phyloP scores from a whole-genome alignment of 2,797 vertebrate genomes.

The Cyclura pinguis region DNA sequence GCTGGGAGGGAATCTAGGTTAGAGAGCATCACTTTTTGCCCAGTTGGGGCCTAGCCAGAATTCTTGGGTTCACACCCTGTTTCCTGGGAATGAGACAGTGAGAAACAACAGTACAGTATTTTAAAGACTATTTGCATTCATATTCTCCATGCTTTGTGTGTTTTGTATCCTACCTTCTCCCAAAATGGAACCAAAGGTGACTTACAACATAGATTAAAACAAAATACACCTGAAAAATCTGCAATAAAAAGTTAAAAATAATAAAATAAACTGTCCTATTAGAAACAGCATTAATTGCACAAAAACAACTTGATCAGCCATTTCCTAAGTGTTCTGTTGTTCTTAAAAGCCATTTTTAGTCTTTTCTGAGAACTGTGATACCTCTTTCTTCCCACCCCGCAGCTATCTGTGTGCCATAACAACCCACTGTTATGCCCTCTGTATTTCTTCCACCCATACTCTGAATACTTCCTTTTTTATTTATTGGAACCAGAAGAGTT shows the following conservation, averaged over 20 bases:
- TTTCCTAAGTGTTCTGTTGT: background rate
- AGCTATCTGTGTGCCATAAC: background rate
- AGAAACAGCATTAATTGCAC: no score
- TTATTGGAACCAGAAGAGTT: background rate
- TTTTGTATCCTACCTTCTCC: background rate
- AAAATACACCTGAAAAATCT: background rate
- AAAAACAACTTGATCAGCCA: background rate
- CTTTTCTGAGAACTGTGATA: background rate
- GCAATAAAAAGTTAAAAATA: no score
- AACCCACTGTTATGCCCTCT: background rate
- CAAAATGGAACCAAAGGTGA: no score
- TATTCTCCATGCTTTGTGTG: background rate
- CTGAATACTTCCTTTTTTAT: background rate
- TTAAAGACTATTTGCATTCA: background rate
- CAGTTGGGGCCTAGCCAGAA: slow-evolving; percentile 21
- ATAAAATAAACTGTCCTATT: no score
- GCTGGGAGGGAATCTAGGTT: background rate
- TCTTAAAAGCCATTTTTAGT: background rate
- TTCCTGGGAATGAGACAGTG: background rate
- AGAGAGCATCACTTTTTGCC: slow-evolving; percentile 1
- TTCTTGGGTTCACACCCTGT: background rate
- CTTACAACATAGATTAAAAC: background rate
- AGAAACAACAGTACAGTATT: background rate
- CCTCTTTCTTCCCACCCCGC: background rate
- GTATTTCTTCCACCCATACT: background rate